These are phyloP conservation scores for Agrypnia vestita DNA, from an alignment of 1,140 invertebrate species.

Conservation along the genomic window DNA sequence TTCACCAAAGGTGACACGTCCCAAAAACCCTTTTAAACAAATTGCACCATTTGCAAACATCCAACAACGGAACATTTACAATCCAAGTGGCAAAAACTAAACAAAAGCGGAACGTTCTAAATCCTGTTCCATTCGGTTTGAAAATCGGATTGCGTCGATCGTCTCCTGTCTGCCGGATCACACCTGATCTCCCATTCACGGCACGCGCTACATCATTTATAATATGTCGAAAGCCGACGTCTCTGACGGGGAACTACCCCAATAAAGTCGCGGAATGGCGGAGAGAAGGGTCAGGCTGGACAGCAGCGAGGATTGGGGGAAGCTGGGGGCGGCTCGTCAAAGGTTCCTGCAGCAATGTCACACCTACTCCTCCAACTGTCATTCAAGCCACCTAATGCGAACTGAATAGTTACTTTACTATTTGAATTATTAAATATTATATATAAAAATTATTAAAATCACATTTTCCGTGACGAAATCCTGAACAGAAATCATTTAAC, in stretches of 20 bases:
- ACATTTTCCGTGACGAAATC: too few species aligned
- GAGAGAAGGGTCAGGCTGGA: not conserved
- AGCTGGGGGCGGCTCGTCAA: not conserved
- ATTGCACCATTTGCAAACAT: too few species aligned
- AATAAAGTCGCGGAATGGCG: constrained; percentile 44
- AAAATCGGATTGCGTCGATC: constrained; percentile 17
- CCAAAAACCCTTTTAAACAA: too few species aligned
- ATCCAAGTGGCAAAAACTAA: too few species aligned
- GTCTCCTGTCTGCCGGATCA: not conserved
- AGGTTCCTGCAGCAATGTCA: not conserved
- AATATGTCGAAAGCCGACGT: constrained; percentile 50
- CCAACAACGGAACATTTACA: too few species aligned
- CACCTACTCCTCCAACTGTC: too few species aligned
- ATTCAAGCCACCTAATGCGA: too few species aligned
- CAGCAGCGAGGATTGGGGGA: not conserved
- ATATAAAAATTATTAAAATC: too few species aligned
- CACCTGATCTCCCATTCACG: constrained; percentile 43
- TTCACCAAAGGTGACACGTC: too few species aligned
- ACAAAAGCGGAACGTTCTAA: not conserved
- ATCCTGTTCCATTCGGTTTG: constrained; percentile 15
- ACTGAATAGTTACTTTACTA: too few species aligned
- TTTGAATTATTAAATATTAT: too few species aligned
- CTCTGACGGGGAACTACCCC: constrained; percentile 51
- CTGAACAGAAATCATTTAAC: too few species aligned
- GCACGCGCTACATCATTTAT: constrained; percentile 57